Conservation (phyloP, 92 coral and sea anemone genomes). For the Phymanthus crucifer region DNA sequence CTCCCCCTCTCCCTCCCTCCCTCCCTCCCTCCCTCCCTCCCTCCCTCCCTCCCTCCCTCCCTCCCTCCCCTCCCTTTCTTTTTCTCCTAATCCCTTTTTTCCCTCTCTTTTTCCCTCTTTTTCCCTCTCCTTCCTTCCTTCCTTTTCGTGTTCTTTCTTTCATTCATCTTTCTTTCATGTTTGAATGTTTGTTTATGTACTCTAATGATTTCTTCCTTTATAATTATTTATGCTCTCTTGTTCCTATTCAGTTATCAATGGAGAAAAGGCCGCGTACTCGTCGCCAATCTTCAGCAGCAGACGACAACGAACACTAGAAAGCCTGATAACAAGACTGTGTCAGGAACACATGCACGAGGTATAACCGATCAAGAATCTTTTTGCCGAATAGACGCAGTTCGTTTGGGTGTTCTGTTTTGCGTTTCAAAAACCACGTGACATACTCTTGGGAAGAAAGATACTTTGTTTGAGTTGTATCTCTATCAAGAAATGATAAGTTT, state of each 20-base stretch:
- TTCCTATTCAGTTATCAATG: slow-evolving; percentile 87
- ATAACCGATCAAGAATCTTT: not conserved
- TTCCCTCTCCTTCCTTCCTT: not conserved
- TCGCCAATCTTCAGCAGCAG: slow-evolving; percentile 97
- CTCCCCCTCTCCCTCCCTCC: not conserved
- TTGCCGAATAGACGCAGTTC: no score
- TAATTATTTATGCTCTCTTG: not conserved
- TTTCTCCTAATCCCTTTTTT: not conserved
- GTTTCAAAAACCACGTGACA: not conserved
- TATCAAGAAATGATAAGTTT: not conserved
- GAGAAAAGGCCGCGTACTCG: slow-evolving; percentile 94
- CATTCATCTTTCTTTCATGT: not conserved
- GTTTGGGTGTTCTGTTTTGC: no score
- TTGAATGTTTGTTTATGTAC: no score
- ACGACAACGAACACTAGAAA: slow-evolving; percentile 95
- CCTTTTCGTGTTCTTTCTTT: not conserved
- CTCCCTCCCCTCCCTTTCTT: not conserved
- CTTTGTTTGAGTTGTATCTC: no score
- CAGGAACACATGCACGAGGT: slow-evolving; percentile 87
- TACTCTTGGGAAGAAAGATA: no score
- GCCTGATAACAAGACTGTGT: slow-evolving; percentile 80
- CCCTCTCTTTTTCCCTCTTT: not conserved
- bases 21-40: not conserved
- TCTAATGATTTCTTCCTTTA: not conserved
- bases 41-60: not conserved